Percentiles rank a stretch among this genome's conserved stretches.
These are phyloP conservation scores for Cynoglossus semilaevis DNA, from an alignment of 2,113 vertebrate genomes.

Conservation along the genomic window DNA sequence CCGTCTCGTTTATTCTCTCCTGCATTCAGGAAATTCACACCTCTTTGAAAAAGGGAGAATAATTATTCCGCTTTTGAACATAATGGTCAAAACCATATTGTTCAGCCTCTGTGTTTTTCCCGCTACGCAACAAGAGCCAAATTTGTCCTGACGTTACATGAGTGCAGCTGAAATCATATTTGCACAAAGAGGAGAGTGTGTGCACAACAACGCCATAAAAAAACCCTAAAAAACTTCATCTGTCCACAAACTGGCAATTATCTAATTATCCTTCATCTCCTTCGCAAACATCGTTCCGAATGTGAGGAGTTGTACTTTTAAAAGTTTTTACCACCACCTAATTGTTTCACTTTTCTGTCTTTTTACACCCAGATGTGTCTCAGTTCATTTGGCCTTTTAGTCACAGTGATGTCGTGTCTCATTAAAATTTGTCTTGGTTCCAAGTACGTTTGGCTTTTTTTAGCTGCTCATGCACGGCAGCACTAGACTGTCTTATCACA, in stretches of 20 bases:
- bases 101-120: neutral
- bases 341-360: neutral
- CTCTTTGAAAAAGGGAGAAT: slow-evolving; percentile 6
- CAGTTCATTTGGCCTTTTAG: neutral
- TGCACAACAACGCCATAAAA: too few relatives aligned
- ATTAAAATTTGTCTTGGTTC: neutral
- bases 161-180: too few relatives aligned
- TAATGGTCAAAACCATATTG: neutral
- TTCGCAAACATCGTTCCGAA: too few relatives aligned
- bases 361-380: neutral
- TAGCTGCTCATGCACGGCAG: too few relatives aligned
- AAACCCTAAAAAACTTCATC: too few relatives aligned
- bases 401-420: neutral
- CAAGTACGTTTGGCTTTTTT: neutral
- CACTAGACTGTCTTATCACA: neutral
- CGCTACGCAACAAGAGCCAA: too few relatives aligned
- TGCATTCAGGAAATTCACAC: slow-evolving; percentile 12
- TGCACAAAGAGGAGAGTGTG: too few relatives aligned
- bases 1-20: slow-evolving; percentile 1
- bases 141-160: too few relatives aligned
- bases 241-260: too few relatives aligned
- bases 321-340: neutral
- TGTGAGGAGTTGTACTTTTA: neutral
- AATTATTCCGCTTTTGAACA: slow-evolving; percentile 10
- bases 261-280: too few relatives aligned